These are phyloP conservation scores for Stylophora pistillata DNA, from an alignment of 64 coral and sea anemone genomes.

Conservation along the genomic window DNA sequence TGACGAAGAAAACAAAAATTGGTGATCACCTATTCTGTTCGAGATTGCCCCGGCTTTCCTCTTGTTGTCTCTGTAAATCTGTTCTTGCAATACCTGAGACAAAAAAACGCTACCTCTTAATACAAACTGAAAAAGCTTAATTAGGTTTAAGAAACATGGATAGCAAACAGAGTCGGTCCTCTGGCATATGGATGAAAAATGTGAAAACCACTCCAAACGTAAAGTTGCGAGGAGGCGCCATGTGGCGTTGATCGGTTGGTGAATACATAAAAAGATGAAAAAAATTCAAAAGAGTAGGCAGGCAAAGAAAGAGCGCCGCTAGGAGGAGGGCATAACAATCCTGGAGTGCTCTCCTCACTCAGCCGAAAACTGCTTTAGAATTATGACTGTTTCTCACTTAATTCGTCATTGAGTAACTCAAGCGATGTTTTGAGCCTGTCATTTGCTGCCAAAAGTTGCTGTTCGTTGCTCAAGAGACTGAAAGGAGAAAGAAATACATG, in stretches of 20 bases:
- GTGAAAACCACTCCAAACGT: too few species aligned
- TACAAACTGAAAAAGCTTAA: too few species aligned
- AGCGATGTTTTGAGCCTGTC: constrained; percentile 86
- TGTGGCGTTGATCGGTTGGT: too few species aligned
- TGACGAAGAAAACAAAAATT: not conserved
- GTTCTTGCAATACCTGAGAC: constrained; percentile 57
- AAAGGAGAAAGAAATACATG: not conserved
- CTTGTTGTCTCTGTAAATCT: constrained; percentile 59
- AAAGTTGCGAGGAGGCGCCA: too few species aligned
- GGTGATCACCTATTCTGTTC: constrained; percentile 43
- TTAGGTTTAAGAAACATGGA: too few species aligned
- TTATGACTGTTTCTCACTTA: constrained; percentile 46
- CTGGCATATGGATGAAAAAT: too few species aligned
- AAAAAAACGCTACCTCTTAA: not conserved
- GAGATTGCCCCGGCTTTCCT: constrained; percentile 47
- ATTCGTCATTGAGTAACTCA: constrained; percentile 85
- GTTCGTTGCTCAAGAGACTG: constrained; percentile 81
- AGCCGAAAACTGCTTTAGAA: not conserved
- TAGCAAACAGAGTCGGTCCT: too few species aligned
- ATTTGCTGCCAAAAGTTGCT: constrained; percentile 80
- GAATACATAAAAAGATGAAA: too few species aligned
- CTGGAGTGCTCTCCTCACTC: not conserved
- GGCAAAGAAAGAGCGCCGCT: too few species aligned
- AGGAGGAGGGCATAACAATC: not conserved
- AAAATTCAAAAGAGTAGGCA: too few species aligned